phyloP scores from a whole-genome alignment of 1,140 invertebrate genomes.

The Theocolax elegans region DNA sequence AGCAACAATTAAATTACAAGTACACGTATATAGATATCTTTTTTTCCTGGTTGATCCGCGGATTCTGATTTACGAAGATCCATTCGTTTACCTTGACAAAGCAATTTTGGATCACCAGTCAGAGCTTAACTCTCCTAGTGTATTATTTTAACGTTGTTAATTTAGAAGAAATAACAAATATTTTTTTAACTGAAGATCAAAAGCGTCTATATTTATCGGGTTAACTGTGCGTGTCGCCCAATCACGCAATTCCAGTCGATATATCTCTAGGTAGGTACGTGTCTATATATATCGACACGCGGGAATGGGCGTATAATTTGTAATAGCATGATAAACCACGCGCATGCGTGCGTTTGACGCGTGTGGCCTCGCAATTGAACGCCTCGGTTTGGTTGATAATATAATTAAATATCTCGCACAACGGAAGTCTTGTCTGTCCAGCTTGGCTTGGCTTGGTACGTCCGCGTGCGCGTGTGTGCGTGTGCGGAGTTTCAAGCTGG shows the following conservation, averaged over 20 bases:
- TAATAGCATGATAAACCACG: neutral
- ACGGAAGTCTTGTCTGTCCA: neutral
- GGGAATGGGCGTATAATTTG: neutral
- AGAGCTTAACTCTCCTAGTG: no score
- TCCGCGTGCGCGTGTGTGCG: neutral
- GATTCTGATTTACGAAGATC: no score
- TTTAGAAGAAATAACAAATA: no score
- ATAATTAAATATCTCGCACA: constrained; percentile 7
- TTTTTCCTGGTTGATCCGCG: no score
- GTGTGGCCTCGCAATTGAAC: neutral
- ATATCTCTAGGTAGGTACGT: neutral
- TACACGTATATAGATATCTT: no score
- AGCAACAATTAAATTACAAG: no score
- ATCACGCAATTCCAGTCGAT: neutral
- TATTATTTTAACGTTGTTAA: no score
- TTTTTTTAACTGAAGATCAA: no score
- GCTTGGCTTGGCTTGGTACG: neutral
- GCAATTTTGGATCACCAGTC: no score
- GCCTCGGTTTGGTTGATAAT: neutral
- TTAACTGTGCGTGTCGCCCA: neutral
- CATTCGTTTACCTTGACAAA: no score
- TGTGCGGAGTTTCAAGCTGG: neutral
- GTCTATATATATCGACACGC: neutral
- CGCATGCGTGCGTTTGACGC: neutral
- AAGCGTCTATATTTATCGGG: no score